These are phyloP conservation scores for Threskiornis aethiopicus DNA, from an alignment of 2,797 vertebrate genomes.

Conservation along the genomic window DNA sequence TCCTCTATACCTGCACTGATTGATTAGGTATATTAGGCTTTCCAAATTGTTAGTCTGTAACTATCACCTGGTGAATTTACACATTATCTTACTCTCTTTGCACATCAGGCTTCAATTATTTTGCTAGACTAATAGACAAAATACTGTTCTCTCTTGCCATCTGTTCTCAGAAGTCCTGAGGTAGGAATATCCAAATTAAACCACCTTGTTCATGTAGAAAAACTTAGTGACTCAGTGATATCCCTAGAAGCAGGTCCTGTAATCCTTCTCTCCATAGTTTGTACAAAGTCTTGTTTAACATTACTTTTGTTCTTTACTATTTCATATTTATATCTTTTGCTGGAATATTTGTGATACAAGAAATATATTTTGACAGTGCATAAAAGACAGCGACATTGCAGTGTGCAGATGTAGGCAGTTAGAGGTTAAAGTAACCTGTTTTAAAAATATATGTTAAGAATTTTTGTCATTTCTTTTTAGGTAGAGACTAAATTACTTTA, in stretches of 20 bases:
- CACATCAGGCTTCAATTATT: neutral
- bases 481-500: neutral
- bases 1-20: neutral
- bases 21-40: neutral
- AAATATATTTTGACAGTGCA: neutral
- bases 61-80: neutral
- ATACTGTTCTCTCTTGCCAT: neutral
- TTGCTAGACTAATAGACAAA: neutral
- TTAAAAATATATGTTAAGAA: neutral
- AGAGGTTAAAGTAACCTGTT: neutral
- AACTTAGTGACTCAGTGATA: neutral
- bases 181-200: neutral
- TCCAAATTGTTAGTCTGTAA: neutral
- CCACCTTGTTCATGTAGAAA: accelerated
- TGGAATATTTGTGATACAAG: neutral
- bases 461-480: neutral
- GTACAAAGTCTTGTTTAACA: neutral
- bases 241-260: neutral
- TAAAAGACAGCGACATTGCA: neutral
- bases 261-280: neutral
- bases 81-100: neutral
- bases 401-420: neutral
- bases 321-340: neutral
- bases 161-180: neutral
- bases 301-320: neutral